These are phyloP conservation scores for Plecturocebus donacophilus DNA, from an alignment of 2,113 vertebrate genomes.

Conservation along the genomic window DNA sequence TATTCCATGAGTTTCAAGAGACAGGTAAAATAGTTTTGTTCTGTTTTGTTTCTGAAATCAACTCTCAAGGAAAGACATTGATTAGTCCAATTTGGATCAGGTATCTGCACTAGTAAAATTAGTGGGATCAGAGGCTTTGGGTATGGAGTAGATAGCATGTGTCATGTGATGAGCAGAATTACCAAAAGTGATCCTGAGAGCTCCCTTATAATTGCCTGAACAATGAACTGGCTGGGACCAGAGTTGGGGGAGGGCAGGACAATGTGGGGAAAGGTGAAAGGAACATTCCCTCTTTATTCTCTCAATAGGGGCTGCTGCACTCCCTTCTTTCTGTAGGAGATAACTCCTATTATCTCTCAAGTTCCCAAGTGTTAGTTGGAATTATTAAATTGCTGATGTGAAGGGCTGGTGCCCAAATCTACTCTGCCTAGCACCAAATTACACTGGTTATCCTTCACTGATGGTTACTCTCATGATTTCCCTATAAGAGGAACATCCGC, in stretches of 20 bases:
- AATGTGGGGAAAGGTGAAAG: not conserved
- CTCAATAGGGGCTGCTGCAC: not conserved
- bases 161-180: not conserved
- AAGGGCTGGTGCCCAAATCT: not conserved
- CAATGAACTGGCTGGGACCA: not conserved
- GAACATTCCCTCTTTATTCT: not conserved
- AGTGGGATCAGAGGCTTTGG: not conserved
- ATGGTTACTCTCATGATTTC: not conserved
- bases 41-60: not conserved
- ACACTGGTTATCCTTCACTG: not conserved
- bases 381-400: not conserved
- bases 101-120: not conserved
- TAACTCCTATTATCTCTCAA: not conserved
- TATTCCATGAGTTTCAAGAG: not conserved
- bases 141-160: not conserved
- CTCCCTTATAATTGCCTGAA: not conserved
- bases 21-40: not conserved
- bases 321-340: not conserved
- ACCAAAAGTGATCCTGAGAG: not conserved
- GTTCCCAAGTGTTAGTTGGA: not conserved
- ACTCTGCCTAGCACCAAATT: not conserved
- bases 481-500: not conserved
- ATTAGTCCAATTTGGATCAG: not conserved
- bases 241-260: not conserved
- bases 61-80: not conserved